These are phyloP conservation scores for Miniopterus natalensis DNA, from an alignment of 2,113 vertebrate genomes.

Conservation along the genomic window DNA sequence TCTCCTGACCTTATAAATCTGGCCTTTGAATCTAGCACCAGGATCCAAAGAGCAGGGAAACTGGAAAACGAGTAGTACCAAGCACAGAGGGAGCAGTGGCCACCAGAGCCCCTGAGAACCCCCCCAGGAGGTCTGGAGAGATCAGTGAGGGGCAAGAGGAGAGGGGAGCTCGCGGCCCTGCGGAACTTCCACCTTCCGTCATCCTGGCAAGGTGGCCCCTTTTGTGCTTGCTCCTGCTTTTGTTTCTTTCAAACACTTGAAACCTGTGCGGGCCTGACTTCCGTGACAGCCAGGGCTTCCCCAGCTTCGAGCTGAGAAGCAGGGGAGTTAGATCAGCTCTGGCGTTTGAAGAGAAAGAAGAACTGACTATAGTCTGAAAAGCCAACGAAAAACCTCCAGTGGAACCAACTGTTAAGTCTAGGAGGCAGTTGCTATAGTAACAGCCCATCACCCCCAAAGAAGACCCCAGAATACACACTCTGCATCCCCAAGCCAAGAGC, in stretches of 20 bases:
- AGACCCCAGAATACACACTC: conserved; percentile 76
- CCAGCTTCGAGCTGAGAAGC: conserved; percentile 73
- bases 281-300: conserved; percentile 72
- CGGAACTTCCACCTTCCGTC: neutral
- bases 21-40: conserved; percentile 72
- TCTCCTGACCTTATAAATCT: conserved; percentile 71
- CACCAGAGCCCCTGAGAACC: neutral
- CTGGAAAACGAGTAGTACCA: neutral
- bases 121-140: neutral
- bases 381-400: conserved; percentile 72
- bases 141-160: neutral
- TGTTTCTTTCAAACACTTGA: conserved; percentile 44
- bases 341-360: conserved; percentile 79
- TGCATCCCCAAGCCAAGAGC: conserved; percentile 67
- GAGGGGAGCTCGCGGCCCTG: neutral
- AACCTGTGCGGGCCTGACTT: conserved; percentile 75
- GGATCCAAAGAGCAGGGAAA: conserved; percentile 52
- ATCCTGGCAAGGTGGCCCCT: neutral
- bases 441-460: conserved; percentile 78
- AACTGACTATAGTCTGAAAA: conserved; percentile 82
- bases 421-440: conserved; percentile 81
- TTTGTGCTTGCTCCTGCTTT: neutral
- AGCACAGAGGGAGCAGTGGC: neutral
- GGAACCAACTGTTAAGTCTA: conserved; percentile 55
- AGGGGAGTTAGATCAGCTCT: conserved; percentile 57